Base-by-base conservation (phyloP, 2,113 vertebrate species). In the Xiphophorus hellerii region DNA sequence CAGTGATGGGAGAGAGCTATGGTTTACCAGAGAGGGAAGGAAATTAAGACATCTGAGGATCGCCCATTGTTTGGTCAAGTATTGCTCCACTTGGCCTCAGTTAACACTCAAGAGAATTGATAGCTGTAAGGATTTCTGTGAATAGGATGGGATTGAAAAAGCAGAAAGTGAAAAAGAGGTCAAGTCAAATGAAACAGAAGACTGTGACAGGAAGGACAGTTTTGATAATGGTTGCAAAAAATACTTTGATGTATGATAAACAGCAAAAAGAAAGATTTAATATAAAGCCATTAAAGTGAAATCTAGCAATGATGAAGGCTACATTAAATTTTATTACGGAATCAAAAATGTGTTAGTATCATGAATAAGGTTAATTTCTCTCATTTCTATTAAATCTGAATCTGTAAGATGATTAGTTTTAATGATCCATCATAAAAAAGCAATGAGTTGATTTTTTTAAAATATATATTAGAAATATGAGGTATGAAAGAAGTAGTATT, bases 61-160 rank as follows among this genome's bases (percentile, higher is more conserved):
- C 25, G 76, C 30, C 82, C 51, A 66, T 66, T 69, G 75, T 69
- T 74, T 35, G 42, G 73, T 80, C 81, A 60, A 48, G 44, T 48
- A 25, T 17, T 58, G 51, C 51, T 58, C 51, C 8, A 10, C 1
- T n/a, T n/a, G 25, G 22, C 51, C 25, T 58, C 51, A 58, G 44
- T 20, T 48, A 48, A 20, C 1, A n/a, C 22, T 10, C 17, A 58
- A 37, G 51, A 58, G 51, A 58, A 30, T 17, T 63, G 28, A 17
- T 17, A 13, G 13, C 1, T 72, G 63, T 13, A 61, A 35, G 44
- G 17, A 39, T 51, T 37, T 72, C 25, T 48, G 2, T 17, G 13
- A 60, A 29, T 51, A 58, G 30, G 30, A 60, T 35, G 12, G 31
- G 14, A 20, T 17, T n/a, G 63, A 5, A 1, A n/a, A 73, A 31